Percentiles rank a stretch among this genome's conserved stretches.
These are phyloP conservation scores for Semicossyphus pulcher DNA, from an alignment of 2,113 vertebrate genomes.

Conservation along the genomic window DNA sequence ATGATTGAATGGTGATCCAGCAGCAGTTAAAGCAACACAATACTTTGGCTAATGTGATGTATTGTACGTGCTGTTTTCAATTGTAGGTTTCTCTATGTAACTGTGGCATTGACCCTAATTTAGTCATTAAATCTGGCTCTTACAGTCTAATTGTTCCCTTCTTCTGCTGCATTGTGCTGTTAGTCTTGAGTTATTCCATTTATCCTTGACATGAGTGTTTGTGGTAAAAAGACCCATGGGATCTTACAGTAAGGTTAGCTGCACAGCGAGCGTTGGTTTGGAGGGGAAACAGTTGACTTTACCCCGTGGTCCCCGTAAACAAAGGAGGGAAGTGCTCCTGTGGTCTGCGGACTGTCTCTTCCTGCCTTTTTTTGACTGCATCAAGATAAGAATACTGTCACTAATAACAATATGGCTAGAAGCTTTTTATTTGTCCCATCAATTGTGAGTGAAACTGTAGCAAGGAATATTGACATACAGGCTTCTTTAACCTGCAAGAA, in stretches of 20 bases:
- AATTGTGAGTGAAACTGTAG: neutral
- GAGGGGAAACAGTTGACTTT: constrained; percentile 29
- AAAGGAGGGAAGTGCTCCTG: constrained; percentile 71
- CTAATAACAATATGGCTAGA: constrained; percentile 15
- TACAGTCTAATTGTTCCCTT: constrained; percentile 5
- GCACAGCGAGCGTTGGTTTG: neutral
- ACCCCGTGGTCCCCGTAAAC: constrained; percentile 63
- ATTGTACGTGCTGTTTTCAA: constrained; percentile 16
- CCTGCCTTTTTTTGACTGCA: constrained; percentile 52
- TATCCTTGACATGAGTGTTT: constrained; percentile 24
- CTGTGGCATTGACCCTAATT: constrained; percentile 21
- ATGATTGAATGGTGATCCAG: neutral
- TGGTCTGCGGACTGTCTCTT: constrained; percentile 52
- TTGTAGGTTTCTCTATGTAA: constrained; percentile 10
- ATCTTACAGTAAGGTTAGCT: constrained; percentile 19
- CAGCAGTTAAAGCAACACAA: neutral
- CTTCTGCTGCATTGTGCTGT: constrained; percentile 22
- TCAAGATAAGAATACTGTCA: constrained; percentile 43
- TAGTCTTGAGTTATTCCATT: constrained; percentile 5
- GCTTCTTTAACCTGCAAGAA: constrained; percentile 8
- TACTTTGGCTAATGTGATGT: neutral
- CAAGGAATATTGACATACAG: neutral
- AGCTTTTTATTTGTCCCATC: neutral
- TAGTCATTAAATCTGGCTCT: constrained; percentile 25
- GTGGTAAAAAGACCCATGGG: neutral